Conservation (phyloP, 2,888 invertebrate genomes). For the Busseola fusca region DNA sequence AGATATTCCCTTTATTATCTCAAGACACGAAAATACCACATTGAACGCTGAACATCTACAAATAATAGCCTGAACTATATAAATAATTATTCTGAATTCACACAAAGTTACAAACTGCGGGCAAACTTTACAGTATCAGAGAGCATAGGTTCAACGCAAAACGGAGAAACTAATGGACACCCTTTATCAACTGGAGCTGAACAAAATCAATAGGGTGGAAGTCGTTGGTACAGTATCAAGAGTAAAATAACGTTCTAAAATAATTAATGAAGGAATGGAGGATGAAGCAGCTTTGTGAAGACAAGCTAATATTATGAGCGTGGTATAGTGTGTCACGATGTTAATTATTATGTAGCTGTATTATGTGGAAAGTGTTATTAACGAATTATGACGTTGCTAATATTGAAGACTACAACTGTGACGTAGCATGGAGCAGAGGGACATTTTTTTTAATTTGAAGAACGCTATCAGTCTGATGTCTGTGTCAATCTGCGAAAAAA, state of each 20-base stretch:
- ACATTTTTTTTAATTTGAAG: too few relatives aligned
- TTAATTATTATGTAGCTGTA: constrained; percentile 32
- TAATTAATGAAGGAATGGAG: constrained; percentile 57
- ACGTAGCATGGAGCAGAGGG: too few relatives aligned
- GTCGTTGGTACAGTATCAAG: constrained; percentile 25
- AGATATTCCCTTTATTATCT: too few relatives aligned
- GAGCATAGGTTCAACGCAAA: constrained; percentile 29
- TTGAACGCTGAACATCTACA: not conserved
- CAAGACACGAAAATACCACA: not conserved
- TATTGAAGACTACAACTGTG: too few relatives aligned
- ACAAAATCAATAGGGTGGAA: constrained; percentile 53
- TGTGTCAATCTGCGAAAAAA: too few relatives aligned
- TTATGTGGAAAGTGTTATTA: constrained; percentile 18
- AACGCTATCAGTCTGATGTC: too few relatives aligned
- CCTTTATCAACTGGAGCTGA: constrained; percentile 33
- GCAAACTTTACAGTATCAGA: constrained; percentile 24
- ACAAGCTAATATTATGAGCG: constrained; percentile 34
- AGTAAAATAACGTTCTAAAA: constrained; percentile 46
- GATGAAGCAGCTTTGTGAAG: constrained; percentile 55
- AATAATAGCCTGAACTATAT: constrained; percentile 3
- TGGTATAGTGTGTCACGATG: constrained; percentile 28
- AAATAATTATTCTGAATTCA: constrained; percentile 1
- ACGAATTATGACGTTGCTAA: too few relatives aligned
- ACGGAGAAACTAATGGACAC: constrained; percentile 42
- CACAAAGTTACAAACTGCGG: constrained; percentile 15